Percentiles rank a stretch among this genome's conserved stretches.
Evolutionary conservation across 1,140 invertebrate genomes (phyloP).

Genomic region (Chelonus insularis): DNA sequence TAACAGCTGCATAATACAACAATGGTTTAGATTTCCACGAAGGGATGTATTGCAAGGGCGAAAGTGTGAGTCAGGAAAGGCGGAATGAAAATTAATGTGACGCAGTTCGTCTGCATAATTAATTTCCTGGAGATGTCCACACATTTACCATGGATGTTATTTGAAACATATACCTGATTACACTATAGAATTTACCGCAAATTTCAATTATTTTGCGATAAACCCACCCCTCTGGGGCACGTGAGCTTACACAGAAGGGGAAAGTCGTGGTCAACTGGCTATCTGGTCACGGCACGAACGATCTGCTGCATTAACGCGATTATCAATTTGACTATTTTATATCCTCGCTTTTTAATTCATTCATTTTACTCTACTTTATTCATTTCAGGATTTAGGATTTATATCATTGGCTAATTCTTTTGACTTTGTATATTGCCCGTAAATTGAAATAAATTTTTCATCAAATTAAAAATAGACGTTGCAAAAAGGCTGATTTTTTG

Average conservation of each 20-base stretch:
- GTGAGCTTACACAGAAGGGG: not conserved
- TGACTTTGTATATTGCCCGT: too few relatives aligned
- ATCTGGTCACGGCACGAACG: conserved; percentile 17
- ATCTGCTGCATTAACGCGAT: conserved; percentile 30
- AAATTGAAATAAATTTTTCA: too few relatives aligned
- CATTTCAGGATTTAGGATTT: too few relatives aligned
- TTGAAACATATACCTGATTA: conserved; percentile 52
- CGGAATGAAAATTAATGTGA: conserved; percentile 36
- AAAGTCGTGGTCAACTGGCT: conserved; percentile 18
- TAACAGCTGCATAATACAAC: not conserved
- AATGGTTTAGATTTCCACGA: not conserved
- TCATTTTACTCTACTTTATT: not conserved
- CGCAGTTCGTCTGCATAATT: conserved; percentile 52
- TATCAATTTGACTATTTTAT: conserved; percentile 21
- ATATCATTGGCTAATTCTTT: too few relatives aligned
- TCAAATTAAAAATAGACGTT: too few relatives aligned
- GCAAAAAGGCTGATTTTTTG: too few relatives aligned
- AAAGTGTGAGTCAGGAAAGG: not conserved
- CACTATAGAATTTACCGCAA: conserved; percentile 52
- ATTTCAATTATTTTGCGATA: conserved; percentile 54
- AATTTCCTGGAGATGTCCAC: conserved; percentile 35
- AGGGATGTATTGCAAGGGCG: not conserved
- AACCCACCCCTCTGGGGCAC: conserved; percentile 27
- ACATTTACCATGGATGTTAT: conserved; percentile 43
- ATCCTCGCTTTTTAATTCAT: not conserved